phyloP scores from a whole-genome alignment of 2,113 vertebrate species.

The Eudyptes chrysolophus region DNA sequence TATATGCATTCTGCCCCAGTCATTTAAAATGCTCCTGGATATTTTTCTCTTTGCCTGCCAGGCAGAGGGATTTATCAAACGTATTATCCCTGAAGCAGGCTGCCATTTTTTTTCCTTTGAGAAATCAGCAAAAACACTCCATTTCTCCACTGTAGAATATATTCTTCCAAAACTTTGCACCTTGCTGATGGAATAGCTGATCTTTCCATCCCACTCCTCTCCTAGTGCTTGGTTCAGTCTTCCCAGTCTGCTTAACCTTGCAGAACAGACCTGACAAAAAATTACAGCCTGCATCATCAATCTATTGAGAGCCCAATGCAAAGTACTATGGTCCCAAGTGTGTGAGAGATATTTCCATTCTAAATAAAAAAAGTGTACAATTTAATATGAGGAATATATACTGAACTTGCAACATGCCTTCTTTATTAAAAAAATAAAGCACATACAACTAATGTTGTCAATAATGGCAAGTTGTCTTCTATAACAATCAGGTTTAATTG shows the following conservation, averaged over 20 bases:
- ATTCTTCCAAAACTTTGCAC: neutral
- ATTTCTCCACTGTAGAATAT: neutral
- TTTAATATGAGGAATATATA: neutral
- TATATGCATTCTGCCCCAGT: neutral
- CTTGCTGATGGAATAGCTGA: neutral
- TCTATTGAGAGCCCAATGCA: neutral
- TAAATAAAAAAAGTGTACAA: neutral
- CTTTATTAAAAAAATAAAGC: constrained; percentile 63
- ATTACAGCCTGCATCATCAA: neutral
- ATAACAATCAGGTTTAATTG: constrained; percentile 72
- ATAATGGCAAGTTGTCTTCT: constrained; percentile 61
- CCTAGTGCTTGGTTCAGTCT: neutral
- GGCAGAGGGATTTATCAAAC: neutral
- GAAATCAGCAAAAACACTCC: neutral
- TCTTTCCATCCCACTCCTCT: neutral
- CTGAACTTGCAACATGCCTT: neutral
- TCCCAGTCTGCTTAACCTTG: neutral
- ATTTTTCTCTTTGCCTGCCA: neutral
- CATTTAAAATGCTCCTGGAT: neutral
- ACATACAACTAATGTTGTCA: constrained; percentile 20
- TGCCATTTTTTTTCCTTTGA: neutral
- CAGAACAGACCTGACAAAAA: neutral
- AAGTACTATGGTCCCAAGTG: neutral
- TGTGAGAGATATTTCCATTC: neutral
- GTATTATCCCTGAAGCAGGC: neutral